Evolutionary conservation across 2,888 invertebrate genomes (phyloP), one percentile per base, ranked within the genome.

Genomic region (Colostygia pectinataria): DNA sequence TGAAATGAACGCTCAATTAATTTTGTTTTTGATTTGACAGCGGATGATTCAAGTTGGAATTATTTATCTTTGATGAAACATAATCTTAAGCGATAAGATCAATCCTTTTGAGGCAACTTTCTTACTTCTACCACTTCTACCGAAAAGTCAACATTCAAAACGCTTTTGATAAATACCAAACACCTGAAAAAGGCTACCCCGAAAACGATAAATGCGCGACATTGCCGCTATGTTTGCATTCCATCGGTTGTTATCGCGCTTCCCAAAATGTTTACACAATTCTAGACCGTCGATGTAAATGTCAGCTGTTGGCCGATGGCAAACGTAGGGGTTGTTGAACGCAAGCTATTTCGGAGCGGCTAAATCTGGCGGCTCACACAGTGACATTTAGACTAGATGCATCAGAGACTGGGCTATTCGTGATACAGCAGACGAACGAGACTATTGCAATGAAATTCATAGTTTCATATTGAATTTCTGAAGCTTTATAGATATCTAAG

Each of bases 331-430:
- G 89, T 90, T 89, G 89, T 80, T 85, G 89, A 90, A 88, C 89
- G 89, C 83, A 66, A 66, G 67, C 89, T 90, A 90, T 90, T 90
- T 90, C 71, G 79, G 86, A 83, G 77, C 87, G 78, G 80, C 84
- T 89, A 90, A 86, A 90, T 77, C 74, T 77, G 81, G 62, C 72
- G 73, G 81, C 80, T 82, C 84, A 85, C 87, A 85, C 83, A 88
- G 80, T 90, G 90, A 90, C 90, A 90, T 90, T 90, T 90, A 82
- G 64, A 79, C 83, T 83, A 82, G 86, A 78, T 88, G 87, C 89
- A 88, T 86, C 85, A 75, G 76, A 80, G 73, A 65, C 70, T 70
- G 66, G 55, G 53, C 47, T 51, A 52, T 49, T 50, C 53, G 46
- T 34, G 52, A 52, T 46, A 34, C 52, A 52, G 40, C 28, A 46